Base-by-base conservation (phyloP, 2,113 vertebrate species). In the Dipodomys ordii region DNA sequence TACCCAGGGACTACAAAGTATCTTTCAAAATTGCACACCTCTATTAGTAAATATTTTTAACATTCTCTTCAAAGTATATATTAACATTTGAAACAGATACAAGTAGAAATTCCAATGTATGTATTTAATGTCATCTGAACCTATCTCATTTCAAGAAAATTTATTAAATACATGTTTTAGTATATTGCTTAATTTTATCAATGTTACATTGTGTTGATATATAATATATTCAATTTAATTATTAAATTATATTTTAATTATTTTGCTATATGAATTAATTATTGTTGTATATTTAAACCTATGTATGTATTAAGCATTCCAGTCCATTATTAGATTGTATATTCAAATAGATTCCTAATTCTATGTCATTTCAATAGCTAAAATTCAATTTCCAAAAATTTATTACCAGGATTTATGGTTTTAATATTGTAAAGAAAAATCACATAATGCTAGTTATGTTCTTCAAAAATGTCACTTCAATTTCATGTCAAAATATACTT, bases 401-500 rank as follows among this genome's bases (percentile, higher is more conserved):
- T 93, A 57, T 39, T 7, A 87, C 18, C 86, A 25, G 22, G 87
- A 89, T 94, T 86, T 77, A 67, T 67, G 80, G 8, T 93, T 89
- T 84, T 88, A 83, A 35, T 86, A 73, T 92, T 86, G 74, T 30
- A 81, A 11, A 84, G 12, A 12, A 88, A 92, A 92, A 82, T 7
- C 2, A 39, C 73, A 9, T 88, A 88, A 60, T 22, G 0, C 74
- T 87, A 5, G 20, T 16, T 83, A 57, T 88, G 3, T 80, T 86
- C 39, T 89, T 92, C 46, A 77, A 76, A 88, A 92, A 35, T 73
- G 27, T 39, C 39, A 74, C 49, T 92, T 85, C 85, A 82, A 79
- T 67, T 71, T 94, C 62, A 78, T 87, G 60, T 88, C 74, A 88
- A 96, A 91, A 95, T 74, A 32, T 73, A 60, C 46, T 87, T 87